Evolutionary conservation across 2,797 vertebrate genomes (phyloP).

Genomic region (Lutjanus argentimaculatus): DNA sequence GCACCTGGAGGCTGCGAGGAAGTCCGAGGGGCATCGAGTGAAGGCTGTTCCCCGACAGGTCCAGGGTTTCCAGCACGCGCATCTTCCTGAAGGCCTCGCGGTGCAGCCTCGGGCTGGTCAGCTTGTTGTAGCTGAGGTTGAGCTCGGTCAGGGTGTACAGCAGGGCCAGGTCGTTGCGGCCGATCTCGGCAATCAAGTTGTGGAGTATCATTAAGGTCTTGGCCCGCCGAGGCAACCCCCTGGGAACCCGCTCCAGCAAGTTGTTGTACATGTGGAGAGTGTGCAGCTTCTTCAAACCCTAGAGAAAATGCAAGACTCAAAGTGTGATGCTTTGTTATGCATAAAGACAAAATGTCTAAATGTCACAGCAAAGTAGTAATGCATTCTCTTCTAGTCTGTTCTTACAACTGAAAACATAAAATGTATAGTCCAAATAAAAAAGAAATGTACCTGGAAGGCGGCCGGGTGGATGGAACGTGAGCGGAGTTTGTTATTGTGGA

Average conservation of each 20-base stretch:
- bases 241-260: conserved; percentile 92
- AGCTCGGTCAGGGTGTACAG: conserved; percentile 95
- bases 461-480: conserved; percentile 91
- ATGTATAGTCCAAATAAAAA: neutral
- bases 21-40: conserved; percentile 89
- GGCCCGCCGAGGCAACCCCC: conserved; percentile 92
- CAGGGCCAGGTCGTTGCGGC: conserved; percentile 92
- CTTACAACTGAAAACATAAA: neutral
- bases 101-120: conserved; percentile 90
- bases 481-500: conserved; percentile 96
- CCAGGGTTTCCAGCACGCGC: conserved; percentile 91
- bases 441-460: conserved; percentile 87
- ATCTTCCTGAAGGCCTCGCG: conserved; percentile 96
- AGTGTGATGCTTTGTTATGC: neutral
- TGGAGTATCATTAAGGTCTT: conserved; percentile 97
- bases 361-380: too few species aligned
- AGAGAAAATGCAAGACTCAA: neutral
- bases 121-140: conserved; percentile 97
- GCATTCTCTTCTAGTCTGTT: neutral
- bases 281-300: conserved; percentile 96
- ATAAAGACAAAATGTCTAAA: neutral
- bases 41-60: conserved; percentile 94
- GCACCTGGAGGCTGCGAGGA: conserved; percentile 91
- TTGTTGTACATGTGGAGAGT: conserved; percentile 99
- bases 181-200: conserved; percentile 93